phyloP scores from a whole-genome alignment of 2,888 invertebrate species.

The Standfussiana lucernea region DNA sequence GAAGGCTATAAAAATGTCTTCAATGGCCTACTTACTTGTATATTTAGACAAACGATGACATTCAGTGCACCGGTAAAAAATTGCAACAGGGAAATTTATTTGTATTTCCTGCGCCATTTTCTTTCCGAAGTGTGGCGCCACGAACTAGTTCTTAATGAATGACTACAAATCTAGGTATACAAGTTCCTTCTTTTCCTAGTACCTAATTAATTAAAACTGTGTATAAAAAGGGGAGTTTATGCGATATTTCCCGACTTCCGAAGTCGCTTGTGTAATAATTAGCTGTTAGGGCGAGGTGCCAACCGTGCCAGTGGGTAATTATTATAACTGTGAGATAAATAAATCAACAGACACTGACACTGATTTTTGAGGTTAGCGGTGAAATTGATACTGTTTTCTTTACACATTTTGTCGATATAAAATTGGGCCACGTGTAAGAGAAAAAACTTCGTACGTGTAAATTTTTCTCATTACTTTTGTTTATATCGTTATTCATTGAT shows the following conservation, averaged over 20 bases:
- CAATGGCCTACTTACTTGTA: slow-evolving; percentile 49
- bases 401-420: slow-evolving; percentile 8
- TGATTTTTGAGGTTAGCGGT: slow-evolving; percentile 27
- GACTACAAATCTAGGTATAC: background rate
- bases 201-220: slow-evolving; percentile 37
- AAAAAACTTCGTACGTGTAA: background rate
- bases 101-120: slow-evolving; percentile 18
- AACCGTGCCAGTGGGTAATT: slow-evolving; percentile 59
- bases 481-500: background rate
- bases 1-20: slow-evolving; percentile 44
- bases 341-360: slow-evolving; percentile 40
- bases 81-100: slow-evolving; percentile 32
- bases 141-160: background rate
- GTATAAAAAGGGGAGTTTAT: slow-evolving; percentile 18
- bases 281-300: slow-evolving; percentile 54
- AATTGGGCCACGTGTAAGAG: slow-evolving; percentile 1
- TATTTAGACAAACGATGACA: slow-evolving; percentile 40
- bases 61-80: slow-evolving; percentile 50
- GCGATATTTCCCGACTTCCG: slow-evolving; percentile 31
- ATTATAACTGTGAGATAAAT: slow-evolving; percentile 53
- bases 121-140: background rate
- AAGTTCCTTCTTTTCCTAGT: background rate
- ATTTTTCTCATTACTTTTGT: background rate
- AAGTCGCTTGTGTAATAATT: slow-evolving; percentile 50
- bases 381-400: slow-evolving; percentile 27